A percentile compares a stretch with the other conserved stretches of the same genome.
Conservation (phyloP, 2,797 vertebrate species). For the Borostomias antarcticus region DNA sequence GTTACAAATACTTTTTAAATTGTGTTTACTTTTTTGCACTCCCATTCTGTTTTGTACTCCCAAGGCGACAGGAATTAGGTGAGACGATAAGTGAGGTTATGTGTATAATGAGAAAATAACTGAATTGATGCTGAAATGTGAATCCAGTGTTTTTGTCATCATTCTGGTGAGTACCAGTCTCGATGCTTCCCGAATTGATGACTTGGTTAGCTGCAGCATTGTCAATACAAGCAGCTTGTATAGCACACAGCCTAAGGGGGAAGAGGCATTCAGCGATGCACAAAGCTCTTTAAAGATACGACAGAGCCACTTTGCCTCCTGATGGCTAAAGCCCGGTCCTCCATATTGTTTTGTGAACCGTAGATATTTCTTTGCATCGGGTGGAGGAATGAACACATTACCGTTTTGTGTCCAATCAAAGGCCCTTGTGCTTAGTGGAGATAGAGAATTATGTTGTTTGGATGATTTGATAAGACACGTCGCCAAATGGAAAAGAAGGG, state of each 20-base stretch:
- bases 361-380: slow-evolving; percentile 15
- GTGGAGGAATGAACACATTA: neutral
- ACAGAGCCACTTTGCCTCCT: slow-evolving; percentile 13
- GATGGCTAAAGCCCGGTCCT: slow-evolving; percentile 3
- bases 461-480: neutral
- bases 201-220: slow-evolving; percentile 24
- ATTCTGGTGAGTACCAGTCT: neutral
- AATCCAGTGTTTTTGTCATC: neutral
- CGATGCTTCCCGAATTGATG: slow-evolving; percentile 26
- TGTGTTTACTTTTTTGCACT: neutral
- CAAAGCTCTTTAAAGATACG: slow-evolving; percentile 28
- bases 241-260: slow-evolving; percentile 19
- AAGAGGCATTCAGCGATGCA: slow-evolving; percentile 19
- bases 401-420: neutral
- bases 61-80: neutral
- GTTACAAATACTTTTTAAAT: neutral
- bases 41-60: neutral
- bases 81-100: neutral
- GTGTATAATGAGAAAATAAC: neutral
- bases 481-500: too few relatives aligned
- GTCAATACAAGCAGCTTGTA: slow-evolving; percentile 24
- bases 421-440: neutral
- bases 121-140: neutral
- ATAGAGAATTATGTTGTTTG: neutral
- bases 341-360: neutral